Evolutionary conservation across 2,888 invertebrate species (phyloP), one percentile per base, ranked within the genome.

Genomic region (Acanthosepion esculentum): DNA sequence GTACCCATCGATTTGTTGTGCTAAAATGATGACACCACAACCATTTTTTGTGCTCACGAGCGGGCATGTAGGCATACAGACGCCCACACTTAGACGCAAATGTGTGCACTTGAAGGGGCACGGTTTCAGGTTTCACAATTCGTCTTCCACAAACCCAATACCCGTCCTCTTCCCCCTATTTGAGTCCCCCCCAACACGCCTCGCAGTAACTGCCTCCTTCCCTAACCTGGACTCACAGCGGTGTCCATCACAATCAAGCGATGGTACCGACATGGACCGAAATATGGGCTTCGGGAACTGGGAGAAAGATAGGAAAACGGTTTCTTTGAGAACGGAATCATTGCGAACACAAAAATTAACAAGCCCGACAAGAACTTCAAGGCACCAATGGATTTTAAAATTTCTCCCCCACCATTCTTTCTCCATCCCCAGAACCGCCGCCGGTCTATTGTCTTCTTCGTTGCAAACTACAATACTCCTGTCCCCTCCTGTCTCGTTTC

Each of bases 401-500:
- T 33, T 12, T 78, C 78, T 10, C n/a, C 78, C 29, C 29, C n/a
- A 29, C n/a, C 29, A 41, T 41, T 8, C 15, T 12, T 5, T 10
- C n/a, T n/a, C 78, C 15, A n/a, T 12, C n/a, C 78, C 78, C 15
- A 78, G 12, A 23, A 10, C 78, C n/a, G 10, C n/a, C 78, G 15
- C 78, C n/a, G n/a, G n/a, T 78, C n/a, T n/a, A n/a, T 78, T 78
- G n/a, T 78, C 78, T n/a, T 78, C 78, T 78, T 78, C n/a, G 78
- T 78, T 78, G 7, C 78, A 64, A 64, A 64, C 64, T 23, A 64
- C 64, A 64, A 26, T 64, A 23, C 64, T 26, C 29, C 64, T 26
- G 26, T 26, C 64, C 26, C 23, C 15, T 15, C 0, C 78, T 78
- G n/a, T 33, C 78, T n/a, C 15, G n/a, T n/a, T 18, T 78, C n/a